Evolutionary conservation across 1,140 invertebrate genomes (phyloP).

Genomic region (Aplysia californica): DNA sequence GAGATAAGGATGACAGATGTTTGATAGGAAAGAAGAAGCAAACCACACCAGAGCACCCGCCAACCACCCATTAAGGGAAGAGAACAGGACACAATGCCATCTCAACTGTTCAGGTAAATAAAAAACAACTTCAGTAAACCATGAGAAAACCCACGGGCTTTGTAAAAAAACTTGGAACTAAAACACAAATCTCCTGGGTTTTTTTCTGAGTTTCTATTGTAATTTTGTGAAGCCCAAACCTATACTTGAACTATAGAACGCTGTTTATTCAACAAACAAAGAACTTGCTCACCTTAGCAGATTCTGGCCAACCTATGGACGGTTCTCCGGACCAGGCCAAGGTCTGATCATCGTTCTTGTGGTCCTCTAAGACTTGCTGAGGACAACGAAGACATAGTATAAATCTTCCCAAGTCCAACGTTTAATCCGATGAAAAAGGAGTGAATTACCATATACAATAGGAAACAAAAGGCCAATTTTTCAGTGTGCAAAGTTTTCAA

Average conservation of each 20-base stretch:
- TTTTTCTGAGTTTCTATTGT: neutral
- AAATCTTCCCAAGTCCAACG: too few relatives aligned
- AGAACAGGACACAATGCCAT: too few relatives aligned
- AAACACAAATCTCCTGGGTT: neutral
- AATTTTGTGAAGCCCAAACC: neutral
- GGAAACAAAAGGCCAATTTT: too few relatives aligned
- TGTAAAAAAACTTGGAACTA: neutral
- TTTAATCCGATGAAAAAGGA: too few relatives aligned
- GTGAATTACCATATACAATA: too few relatives aligned
- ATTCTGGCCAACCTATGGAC: constrained; percentile 72
- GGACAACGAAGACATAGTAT: constrained; percentile 6
- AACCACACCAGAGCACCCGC: too few relatives aligned
- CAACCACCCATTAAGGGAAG: too few relatives aligned
- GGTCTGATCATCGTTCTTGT: constrained; percentile 86
- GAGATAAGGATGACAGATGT: too few relatives aligned
- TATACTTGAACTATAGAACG: neutral
- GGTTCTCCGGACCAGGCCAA: constrained; percentile 85
- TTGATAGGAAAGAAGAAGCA: too few relatives aligned
- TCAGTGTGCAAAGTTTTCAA: too few relatives aligned
- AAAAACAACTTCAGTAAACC: neutral
- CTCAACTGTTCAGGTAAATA: too few relatives aligned
- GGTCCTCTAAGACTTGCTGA: constrained; percentile 86
- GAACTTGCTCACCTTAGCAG: too few relatives aligned
- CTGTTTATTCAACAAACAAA: neutral
- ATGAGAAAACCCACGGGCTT: neutral